These are phyloP conservation scores for Gavialis gangeticus DNA, from an alignment of 2,113 vertebrate genomes.

Conservation along the genomic window DNA sequence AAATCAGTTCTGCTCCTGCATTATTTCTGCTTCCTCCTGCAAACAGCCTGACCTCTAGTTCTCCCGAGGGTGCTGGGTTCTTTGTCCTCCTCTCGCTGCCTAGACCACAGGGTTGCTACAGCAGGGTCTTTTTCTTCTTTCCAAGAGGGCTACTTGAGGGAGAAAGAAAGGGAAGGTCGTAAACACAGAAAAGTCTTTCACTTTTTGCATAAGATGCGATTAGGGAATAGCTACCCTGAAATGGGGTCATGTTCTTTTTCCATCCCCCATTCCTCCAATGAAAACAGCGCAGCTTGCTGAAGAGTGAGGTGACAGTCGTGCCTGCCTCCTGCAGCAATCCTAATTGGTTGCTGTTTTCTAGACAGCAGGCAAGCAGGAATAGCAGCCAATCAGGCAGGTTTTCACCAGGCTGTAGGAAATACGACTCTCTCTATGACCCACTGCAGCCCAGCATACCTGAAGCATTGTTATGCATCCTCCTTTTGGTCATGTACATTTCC, in stretches of 20 bases:
- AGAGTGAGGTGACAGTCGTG: neutral
- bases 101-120: neutral
- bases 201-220: neutral
- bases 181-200: neutral
- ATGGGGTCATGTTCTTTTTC: neutral
- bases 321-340: neutral
- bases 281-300: neutral
- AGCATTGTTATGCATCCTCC: neutral
- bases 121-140: neutral
- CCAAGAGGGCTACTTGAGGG: neutral
- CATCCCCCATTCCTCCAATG: neutral
- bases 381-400: neutral
- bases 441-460: neutral
- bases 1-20: neutral
- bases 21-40: neutral
- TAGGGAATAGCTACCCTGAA: neutral
- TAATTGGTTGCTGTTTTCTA: neutral
- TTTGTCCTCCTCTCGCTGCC: neutral
- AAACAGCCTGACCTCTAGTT: neutral
- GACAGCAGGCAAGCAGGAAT: neutral
- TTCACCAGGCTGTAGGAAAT: neutral
- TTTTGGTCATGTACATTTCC: neutral
- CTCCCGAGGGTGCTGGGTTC: neutral
- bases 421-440: neutral
- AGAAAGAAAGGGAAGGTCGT: neutral